These are phyloP conservation scores for Forpus xanthops DNA, from an alignment of 2,797 vertebrate species.

Conservation along the genomic window DNA sequence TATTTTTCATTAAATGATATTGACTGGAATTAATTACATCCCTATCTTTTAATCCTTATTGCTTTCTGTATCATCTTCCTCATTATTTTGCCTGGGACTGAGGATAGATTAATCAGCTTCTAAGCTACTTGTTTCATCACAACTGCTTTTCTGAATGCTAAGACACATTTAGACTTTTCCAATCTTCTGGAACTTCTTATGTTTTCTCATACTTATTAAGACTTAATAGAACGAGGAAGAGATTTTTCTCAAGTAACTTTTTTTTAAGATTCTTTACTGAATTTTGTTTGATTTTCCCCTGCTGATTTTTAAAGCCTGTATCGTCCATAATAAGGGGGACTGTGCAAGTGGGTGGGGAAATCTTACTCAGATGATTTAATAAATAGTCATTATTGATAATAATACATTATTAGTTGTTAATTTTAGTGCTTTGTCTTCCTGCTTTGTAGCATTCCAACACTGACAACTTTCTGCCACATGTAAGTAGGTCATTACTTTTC, in stretches of 20 bases:
- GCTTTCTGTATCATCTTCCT: background rate
- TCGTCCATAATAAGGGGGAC: background rate
- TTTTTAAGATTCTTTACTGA: background rate
- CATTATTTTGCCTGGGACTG: background rate
- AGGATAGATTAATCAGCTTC: background rate
- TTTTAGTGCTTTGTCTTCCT: slow-evolving; percentile 5
- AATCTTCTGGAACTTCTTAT: background rate
- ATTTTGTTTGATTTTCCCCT: background rate
- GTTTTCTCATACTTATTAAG: background rate
- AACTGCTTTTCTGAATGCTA: background rate
- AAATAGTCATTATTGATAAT: slow-evolving; percentile 33
- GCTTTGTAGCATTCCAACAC: background rate
- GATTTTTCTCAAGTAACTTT: background rate
- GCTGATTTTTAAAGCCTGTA: background rate
- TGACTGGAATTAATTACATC: slow-evolving; percentile 20
- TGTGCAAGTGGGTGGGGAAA: background rate
- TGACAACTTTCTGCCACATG: background rate
- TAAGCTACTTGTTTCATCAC: background rate
- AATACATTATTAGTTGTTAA: background rate
- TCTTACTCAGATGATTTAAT: background rate
- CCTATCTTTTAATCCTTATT: slow-evolving; percentile 31
- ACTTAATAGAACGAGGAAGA: background rate
- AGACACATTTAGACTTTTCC: background rate
- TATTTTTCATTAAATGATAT: background rate
- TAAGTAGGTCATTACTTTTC: background rate